Evolutionary conservation across 2,888 invertebrate genomes (phyloP), one percentile per base, ranked within the genome.

Genomic region (Hedychridium roseum): DNA sequence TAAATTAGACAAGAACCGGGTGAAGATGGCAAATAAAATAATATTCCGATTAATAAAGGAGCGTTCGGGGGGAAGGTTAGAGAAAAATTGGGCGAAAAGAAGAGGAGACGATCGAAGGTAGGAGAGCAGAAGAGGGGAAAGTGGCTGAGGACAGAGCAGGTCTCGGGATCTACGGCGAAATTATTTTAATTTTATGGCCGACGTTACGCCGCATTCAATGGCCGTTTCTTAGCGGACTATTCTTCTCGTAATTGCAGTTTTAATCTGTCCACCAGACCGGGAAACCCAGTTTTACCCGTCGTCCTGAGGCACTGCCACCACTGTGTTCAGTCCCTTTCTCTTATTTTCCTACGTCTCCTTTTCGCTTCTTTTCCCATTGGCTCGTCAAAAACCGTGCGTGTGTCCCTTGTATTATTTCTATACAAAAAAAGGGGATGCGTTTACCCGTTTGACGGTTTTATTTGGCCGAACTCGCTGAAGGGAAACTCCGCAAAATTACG

Each of bases 241-340:
- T 70, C 71, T 68, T 71, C 65, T 55, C 61, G 60, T 71, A 70
- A 73, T 73, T 73, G 66, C 65, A 63, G 60, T 70, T 73, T 73
- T 70, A 73, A 73, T 73, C 66, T 66, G 63, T 57, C 66, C 63
- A 53, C 30, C 52, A 50, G 54, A 60, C 52, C 58, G 56, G 53
- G 57, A 62, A 63, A 61, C 62, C 54, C 52, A 56, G 54, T 59
- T 58, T 54, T 36, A 45, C 40, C 35, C 21, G 17, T 31, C 27
- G 27, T 32, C 28, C 26, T 39, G 52, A 48, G 51, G 55, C 41
- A 48, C 42, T 52, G 30, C 30, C 26, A 11, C 14, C 32, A 37
- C 30, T 21, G 30, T 32, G 36, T 42, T 23, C 17, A 11, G 16
- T 21, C 23, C 15, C 12, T 14, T 15, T 17, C 39, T 7, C 28